phyloP scores from a whole-genome alignment of 2,888 invertebrate genomes.

The Stenoptilia bipunctidactyla region DNA sequence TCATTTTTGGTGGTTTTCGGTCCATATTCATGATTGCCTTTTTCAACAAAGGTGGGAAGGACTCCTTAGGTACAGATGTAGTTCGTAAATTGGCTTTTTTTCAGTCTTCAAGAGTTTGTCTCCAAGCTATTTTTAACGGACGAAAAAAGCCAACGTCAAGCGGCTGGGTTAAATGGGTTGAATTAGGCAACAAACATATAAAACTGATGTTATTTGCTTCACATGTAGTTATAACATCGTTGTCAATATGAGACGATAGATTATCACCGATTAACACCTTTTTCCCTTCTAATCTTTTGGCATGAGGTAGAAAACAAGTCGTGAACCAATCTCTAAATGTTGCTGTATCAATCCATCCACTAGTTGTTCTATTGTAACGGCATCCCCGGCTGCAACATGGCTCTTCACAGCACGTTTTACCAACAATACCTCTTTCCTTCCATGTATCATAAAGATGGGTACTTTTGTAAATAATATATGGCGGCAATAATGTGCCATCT shows the following conservation, averaged over 20 bases:
- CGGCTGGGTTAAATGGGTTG: constrained; percentile 14
- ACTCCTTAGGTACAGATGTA: constrained; percentile 8
- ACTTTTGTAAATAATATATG: constrained; percentile 16
- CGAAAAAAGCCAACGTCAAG: constrained; percentile 11
- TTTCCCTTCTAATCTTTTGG: constrained; percentile 8
- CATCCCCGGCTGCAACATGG: constrained; percentile 8
- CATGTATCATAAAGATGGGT: constrained; percentile 10
- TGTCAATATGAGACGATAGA: constrained; percentile 15
- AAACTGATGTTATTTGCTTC: constrained; percentile 12
- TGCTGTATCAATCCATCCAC: constrained; percentile 13
- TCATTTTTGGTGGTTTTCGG: constrained; percentile 9
- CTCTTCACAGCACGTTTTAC: constrained; percentile 10
- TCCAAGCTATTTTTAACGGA: constrained; percentile 9
- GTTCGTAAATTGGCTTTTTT: constrained; percentile 9
- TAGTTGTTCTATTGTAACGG: constrained; percentile 12
- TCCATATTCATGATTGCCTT: constrained; percentile 7
- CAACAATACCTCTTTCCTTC: constrained; percentile 9
- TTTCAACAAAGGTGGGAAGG: constrained; percentile 8
- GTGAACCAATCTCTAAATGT: constrained; percentile 14
- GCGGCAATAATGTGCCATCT: constrained; percentile 11
- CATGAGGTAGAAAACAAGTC: constrained; percentile 11
- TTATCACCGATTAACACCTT: constrained; percentile 17
- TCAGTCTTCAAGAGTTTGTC: constrained; percentile 8
- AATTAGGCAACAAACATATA: constrained; percentile 13
- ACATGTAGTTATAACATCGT: constrained; percentile 10